These are phyloP conservation scores for Pseudanteris insignis DNA, from an alignment of 2,888 invertebrate genomes.

Conservation along the genomic window DNA sequence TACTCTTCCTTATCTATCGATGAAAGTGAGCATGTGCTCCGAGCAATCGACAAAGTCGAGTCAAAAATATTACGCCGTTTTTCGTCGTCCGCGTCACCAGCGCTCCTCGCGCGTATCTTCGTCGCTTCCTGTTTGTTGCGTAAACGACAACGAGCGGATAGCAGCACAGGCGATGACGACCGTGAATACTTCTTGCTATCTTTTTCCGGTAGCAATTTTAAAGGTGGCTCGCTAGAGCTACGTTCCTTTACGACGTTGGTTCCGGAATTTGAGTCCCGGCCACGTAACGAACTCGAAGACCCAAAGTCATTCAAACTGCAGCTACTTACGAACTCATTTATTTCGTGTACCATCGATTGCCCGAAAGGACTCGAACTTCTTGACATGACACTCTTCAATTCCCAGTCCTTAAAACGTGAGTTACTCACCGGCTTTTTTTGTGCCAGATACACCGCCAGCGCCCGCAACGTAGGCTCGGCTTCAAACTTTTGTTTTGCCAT, in stretches of 20 bases:
- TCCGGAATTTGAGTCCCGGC: constrained; percentile 62
- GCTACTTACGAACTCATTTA: constrained; percentile 56
- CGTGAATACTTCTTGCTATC: constrained; percentile 62
- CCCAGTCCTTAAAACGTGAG: constrained; percentile 77
- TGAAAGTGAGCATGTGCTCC: constrained; percentile 68
- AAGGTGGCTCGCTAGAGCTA: constrained; percentile 75
- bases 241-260: constrained; percentile 67
- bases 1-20: constrained; percentile 71
- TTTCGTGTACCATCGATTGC: constrained; percentile 64
- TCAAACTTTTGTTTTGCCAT: constrained; percentile 63
- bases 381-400: constrained; percentile 69
- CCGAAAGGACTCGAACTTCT: constrained; percentile 71
- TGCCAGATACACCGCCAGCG: constrained; percentile 73
- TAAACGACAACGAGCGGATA: constrained; percentile 14
- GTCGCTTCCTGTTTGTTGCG: constrained; percentile 53
- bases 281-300: constrained; percentile 55
- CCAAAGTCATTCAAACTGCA: constrained; percentile 65
- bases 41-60: constrained; percentile 58
- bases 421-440: constrained; percentile 77
- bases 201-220: constrained; percentile 64
- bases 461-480: constrained; percentile 71
- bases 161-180: constrained; percentile 59
- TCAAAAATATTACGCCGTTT: constrained; percentile 46
- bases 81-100: constrained; percentile 71
- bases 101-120: constrained; percentile 73